These are phyloP conservation scores for Notodonta dromedarius DNA, from an alignment of 2,888 invertebrate species.

Conservation along the genomic window DNA sequence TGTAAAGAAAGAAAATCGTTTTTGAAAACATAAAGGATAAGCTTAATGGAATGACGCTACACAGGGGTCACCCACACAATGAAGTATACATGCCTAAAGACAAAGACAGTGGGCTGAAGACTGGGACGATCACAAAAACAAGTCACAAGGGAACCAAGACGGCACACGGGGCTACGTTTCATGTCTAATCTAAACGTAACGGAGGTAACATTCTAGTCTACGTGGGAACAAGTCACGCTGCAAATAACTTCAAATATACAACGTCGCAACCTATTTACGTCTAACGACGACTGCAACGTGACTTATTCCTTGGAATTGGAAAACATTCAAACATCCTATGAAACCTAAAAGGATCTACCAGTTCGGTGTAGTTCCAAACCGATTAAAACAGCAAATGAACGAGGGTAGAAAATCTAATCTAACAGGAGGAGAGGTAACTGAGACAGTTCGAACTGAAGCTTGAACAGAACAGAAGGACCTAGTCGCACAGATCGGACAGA, in stretches of 20 bases:
- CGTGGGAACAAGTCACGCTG: slow-evolving; percentile 60
- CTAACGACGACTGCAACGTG: slow-evolving; percentile 31
- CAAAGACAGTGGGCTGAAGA: slow-evolving; percentile 48
- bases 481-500: slow-evolving; percentile 81
- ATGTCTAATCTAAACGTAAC: slow-evolving; percentile 60
- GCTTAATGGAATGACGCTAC: slow-evolving; percentile 44
- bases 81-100: slow-evolving; percentile 62
- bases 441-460: slow-evolving; percentile 68
- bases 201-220: slow-evolving; percentile 54
- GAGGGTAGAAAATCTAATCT: slow-evolving; percentile 63
- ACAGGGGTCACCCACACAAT: slow-evolving; percentile 55
- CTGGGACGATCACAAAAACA: slow-evolving; percentile 36
- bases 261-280: slow-evolving; percentile 8
- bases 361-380: slow-evolving; percentile 47
- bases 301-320: slow-evolving; percentile 52
- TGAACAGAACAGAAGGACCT: slow-evolving; percentile 80
- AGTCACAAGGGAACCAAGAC: slow-evolving; percentile 55
- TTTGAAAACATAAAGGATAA: slow-evolving; percentile 33
- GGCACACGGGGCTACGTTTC: slow-evolving; percentile 54
- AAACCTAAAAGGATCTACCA: slow-evolving; percentile 46
- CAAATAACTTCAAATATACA: slow-evolving; percentile 14
- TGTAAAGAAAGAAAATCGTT: slow-evolving; percentile 28
- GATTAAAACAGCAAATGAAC: slow-evolving; percentile 54
- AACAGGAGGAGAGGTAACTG: slow-evolving; percentile 68
- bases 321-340: slow-evolving; percentile 37